phyloP scores from a whole-genome alignment of 2,797 vertebrate species.

The Tiaroga cobitis region DNA sequence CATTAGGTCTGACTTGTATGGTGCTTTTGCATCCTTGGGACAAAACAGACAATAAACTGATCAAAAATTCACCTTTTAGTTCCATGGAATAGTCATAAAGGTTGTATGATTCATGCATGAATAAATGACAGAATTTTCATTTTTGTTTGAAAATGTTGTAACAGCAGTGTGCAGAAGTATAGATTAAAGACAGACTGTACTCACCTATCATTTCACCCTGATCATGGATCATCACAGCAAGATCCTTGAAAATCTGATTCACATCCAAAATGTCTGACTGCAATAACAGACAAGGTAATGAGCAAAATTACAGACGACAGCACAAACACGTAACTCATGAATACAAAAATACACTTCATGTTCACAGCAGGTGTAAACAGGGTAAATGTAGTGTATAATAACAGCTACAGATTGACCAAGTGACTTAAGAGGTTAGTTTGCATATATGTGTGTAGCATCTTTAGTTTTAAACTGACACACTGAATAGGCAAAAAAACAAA shows the following conservation, averaged over 20 bases:
- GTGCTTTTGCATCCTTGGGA: neutral
- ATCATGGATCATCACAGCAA: slow-evolving; percentile 98
- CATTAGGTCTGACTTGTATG: neutral
- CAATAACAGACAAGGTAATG: slow-evolving; percentile 55
- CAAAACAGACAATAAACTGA: neutral
- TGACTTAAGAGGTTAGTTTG: neutral
- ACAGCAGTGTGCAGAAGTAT: neutral
- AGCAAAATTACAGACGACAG: neutral
- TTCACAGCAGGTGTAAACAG: neutral
- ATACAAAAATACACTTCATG: neutral
- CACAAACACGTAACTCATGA: neutral
- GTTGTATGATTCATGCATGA: neutral
- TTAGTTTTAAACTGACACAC: neutral
- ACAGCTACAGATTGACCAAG: neutral
- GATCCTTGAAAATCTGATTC: slow-evolving; percentile 98
- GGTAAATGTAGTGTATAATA: neutral
- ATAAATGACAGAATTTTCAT: neutral
- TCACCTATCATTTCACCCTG: slow-evolving; percentile 97
- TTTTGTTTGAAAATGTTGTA: neutral
- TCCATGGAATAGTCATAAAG: neutral
- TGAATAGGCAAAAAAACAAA: neutral
- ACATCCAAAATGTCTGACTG: slow-evolving; percentile 97
- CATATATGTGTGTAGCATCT: neutral
- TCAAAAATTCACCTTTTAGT: neutral
- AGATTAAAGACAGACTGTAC: slow-evolving; percentile 52